A percentile compares a stretch with the other conserved stretches of the same genome.
Evolutionary conservation across 2,888 invertebrate genomes (phyloP).

Genomic region (Podabrus alpinus): DNA sequence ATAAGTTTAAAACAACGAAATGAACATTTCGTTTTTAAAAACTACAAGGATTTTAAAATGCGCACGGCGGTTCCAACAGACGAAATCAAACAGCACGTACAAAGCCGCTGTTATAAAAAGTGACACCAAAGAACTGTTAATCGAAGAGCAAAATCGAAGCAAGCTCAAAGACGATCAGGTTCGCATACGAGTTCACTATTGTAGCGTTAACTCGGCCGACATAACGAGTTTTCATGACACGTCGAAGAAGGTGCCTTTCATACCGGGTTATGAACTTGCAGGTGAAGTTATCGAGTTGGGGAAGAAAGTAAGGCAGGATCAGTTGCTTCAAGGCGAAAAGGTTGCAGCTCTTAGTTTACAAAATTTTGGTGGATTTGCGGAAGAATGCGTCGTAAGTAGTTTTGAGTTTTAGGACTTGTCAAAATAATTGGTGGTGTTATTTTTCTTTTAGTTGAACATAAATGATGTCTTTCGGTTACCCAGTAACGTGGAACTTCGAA

Average conservation of each 20-base stretch:
- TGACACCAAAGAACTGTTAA: conserved; percentile 57
- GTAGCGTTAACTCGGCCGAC: conserved; percentile 69
- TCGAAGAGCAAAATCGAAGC: conserved; percentile 55
- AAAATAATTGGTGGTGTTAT: neutral
- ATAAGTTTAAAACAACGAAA: neutral
- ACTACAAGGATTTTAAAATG: conserved; percentile 10
- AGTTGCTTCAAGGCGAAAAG: conserved; percentile 59
- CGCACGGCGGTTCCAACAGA: conserved; percentile 19
- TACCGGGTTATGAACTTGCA: conserved; percentile 68
- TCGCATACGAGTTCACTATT: conserved; percentile 65
- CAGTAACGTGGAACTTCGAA: conserved; percentile 57
- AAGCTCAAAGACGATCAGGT: conserved; percentile 61
- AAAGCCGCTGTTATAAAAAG: conserved; percentile 61
- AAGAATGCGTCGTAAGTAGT: conserved; percentile 60
- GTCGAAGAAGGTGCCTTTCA: conserved; percentile 59
- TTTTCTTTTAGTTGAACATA: conserved; percentile 42
- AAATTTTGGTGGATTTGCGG: conserved; percentile 63
- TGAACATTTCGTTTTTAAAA: conserved; percentile 18
- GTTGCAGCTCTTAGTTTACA: conserved; percentile 64
- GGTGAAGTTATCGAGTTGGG: conserved; percentile 66
- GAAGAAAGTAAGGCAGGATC: conserved; percentile 55
- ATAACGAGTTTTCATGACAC: conserved; percentile 59
- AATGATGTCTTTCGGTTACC: conserved; percentile 66
- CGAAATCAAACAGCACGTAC: conserved; percentile 35
- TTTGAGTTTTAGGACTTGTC: neutral